phyloP scores from a whole-genome alignment of 2,888 invertebrate species.

The Pherbina coryleti region DNA sequence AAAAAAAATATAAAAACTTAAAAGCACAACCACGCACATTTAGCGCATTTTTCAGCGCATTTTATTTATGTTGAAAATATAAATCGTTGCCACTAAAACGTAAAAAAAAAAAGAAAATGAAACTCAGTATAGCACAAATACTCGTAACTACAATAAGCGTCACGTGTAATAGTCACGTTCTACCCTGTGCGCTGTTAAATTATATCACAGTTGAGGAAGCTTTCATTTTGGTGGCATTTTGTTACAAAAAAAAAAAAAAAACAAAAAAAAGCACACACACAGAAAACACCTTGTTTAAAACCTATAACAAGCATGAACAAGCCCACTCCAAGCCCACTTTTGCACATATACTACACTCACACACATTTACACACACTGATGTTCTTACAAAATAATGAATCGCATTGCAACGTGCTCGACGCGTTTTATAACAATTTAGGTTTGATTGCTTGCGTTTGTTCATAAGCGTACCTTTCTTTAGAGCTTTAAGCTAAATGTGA shows the following conservation, averaged over 20 bases:
- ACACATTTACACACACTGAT: background rate
- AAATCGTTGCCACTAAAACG: conserved; percentile 29
- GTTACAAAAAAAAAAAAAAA: background rate
- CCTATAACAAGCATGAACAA: background rate
- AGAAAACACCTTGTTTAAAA: background rate
- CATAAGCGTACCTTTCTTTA: background rate
- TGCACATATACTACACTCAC: background rate
- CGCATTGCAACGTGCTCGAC: conserved; percentile 33
- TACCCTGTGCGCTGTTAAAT: conserved; percentile 56
- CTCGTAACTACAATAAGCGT: conserved; percentile 17
- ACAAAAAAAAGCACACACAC: background rate
- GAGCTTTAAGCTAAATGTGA: too few relatives aligned
- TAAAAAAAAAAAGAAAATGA: background rate
- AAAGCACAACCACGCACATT: background rate
- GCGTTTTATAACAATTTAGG: conserved; percentile 25
- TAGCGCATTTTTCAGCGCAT: too few relatives aligned
- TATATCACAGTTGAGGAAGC: conserved; percentile 56
- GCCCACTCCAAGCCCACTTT: background rate
- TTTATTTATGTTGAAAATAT: too few relatives aligned
- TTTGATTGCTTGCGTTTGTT: conserved; percentile 18
- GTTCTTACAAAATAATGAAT: conserved; percentile 29
- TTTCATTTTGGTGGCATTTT: background rate
- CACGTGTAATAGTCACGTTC: conserved; percentile 64
- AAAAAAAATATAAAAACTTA: background rate
- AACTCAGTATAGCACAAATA: background rate